These are phyloP conservation scores for Caranx ignobilis DNA, from an alignment of 2,113 vertebrate species.

Conservation along the genomic window DNA sequence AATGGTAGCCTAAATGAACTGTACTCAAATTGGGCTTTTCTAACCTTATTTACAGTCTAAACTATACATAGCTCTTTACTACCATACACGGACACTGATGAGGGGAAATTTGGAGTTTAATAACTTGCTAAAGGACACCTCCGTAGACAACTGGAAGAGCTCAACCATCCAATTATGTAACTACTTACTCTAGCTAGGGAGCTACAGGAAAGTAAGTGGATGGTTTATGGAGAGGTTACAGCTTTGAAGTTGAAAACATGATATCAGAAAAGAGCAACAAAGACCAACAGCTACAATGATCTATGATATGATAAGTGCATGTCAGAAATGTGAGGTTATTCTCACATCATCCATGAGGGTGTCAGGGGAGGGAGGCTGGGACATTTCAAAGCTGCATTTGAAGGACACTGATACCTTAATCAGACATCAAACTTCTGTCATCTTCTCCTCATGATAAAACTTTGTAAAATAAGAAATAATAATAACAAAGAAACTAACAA, in stretches of 20 bases:
- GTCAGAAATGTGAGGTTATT: too few species aligned
- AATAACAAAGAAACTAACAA: neutral
- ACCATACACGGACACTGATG: too few species aligned
- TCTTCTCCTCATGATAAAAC: neutral
- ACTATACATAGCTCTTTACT: too few species aligned
- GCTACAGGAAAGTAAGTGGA: neutral
- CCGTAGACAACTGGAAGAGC: too few species aligned
- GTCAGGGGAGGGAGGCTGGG: too few species aligned
- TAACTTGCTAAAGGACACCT: too few species aligned
- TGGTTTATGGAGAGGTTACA: neutral
- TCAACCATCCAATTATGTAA: too few species aligned
- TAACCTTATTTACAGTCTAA: too few species aligned
- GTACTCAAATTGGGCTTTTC: too few species aligned
- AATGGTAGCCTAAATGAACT: too few species aligned
- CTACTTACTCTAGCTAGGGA: too few species aligned
- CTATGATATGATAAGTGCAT: neutral
- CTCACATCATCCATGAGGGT: slow-evolving; percentile 2
- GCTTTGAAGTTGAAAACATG: neutral
- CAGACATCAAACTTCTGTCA: neutral
- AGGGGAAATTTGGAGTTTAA: too few species aligned
- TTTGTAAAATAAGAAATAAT: neutral
- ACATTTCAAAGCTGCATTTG: neutral
- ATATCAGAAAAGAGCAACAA: neutral
- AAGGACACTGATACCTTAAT: neutral
- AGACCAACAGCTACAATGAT: neutral